Evolutionary conservation across 1,140 invertebrate species (phyloP).

Genomic region (Heliconius hermathena): DNA sequence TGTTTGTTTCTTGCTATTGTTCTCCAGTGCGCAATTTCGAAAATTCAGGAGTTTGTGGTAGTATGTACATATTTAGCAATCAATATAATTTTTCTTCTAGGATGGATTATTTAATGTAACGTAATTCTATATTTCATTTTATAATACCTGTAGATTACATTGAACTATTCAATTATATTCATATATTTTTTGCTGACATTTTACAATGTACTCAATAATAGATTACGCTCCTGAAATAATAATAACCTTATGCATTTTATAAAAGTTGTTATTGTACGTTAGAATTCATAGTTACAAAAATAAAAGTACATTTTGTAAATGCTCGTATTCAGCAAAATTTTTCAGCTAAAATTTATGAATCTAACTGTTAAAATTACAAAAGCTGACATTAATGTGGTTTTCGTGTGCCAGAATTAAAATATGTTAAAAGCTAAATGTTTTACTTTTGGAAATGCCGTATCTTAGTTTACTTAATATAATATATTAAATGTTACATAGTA

Average conservation of each 20-base stretch:
- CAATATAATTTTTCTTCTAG: background rate
- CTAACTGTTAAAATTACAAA: background rate
- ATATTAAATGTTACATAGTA: too few species aligned
- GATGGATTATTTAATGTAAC: too few species aligned
- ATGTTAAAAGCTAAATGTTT: background rate
- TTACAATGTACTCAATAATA: background rate
- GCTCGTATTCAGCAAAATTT: conserved; percentile 4
- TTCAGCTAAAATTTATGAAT: background rate
- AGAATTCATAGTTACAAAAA: background rate
- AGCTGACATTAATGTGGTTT: background rate
- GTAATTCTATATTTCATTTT: too few species aligned
- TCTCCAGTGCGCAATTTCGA: too few species aligned
- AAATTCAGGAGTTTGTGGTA: background rate
- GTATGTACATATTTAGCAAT: background rate
- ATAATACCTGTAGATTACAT: too few species aligned
- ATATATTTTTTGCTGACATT: background rate
- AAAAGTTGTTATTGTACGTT: background rate
- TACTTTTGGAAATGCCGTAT: too few species aligned
- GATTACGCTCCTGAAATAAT: background rate
- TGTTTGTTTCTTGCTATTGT: too few species aligned
- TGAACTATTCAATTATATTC: background rate
- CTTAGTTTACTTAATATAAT: too few species aligned
- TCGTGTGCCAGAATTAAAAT: conserved; percentile 7
- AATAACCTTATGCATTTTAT: conserved; percentile 2
- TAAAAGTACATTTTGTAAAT: conserved; percentile 4